Percentiles rank a stretch among this genome's conserved stretches.
Evolutionary conservation across 2,888 invertebrate genomes (phyloP).

Genomic region (Eupithecia insigniata): DNA sequence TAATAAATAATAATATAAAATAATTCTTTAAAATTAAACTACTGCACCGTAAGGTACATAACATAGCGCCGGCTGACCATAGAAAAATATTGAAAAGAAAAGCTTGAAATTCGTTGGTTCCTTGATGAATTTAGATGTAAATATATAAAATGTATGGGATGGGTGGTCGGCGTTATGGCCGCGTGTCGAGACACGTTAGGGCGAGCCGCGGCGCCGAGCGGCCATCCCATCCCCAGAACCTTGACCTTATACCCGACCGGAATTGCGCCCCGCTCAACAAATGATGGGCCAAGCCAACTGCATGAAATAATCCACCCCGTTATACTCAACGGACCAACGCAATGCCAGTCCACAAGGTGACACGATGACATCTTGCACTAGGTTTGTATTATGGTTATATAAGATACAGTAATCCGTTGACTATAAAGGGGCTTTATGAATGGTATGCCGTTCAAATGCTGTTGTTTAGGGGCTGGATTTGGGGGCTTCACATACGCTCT

Average conservation of each 20-base stretch:
- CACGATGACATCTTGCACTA: not conserved
- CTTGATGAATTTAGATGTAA: constrained; percentile 69
- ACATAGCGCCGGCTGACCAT: constrained; percentile 73
- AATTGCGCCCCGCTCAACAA: constrained; percentile 74
- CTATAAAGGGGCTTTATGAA: not conserved
- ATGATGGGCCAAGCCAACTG: constrained; percentile 3
- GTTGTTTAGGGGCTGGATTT: constrained; percentile 65
- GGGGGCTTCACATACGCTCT: constrained; percentile 62
- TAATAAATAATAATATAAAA: constrained; percentile 83
- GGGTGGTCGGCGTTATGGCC: constrained; percentile 73
- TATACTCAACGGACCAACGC: not conserved
- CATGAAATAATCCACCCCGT: not conserved
- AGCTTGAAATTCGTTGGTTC: constrained; percentile 74
- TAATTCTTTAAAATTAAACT: constrained; percentile 76
- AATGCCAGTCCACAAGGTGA: not conserved
- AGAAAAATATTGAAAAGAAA: constrained; percentile 79
- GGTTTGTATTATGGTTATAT: not conserved
- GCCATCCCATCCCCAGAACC: constrained; percentile 73
- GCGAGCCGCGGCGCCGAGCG: constrained; percentile 75
- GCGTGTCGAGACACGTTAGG: constrained; percentile 79
- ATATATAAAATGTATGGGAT: constrained; percentile 69
- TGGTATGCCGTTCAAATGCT: constrained; percentile 63
- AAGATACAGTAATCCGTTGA: not conserved
- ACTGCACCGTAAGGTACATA: constrained; percentile 71
- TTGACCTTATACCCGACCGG: constrained; percentile 83